Conservation (phyloP, 1,140 invertebrate genomes). For the Heliconius himera region DNA sequence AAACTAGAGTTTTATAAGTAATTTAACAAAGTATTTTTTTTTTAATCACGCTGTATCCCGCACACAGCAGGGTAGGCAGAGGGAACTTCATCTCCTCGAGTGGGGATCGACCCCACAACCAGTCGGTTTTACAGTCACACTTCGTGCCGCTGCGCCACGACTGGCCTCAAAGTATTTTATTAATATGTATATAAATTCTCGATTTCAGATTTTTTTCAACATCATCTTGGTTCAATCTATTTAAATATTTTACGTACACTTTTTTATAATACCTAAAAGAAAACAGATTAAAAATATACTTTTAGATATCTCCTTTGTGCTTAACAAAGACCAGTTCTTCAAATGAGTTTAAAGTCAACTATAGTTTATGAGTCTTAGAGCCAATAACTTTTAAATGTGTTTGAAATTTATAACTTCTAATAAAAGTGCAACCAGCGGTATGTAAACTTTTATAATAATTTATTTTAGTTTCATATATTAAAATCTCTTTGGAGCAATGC, state of each 20-base stretch:
- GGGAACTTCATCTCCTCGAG: too few species aligned
- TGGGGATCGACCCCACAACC: too few species aligned
- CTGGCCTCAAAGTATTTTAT: too few species aligned
- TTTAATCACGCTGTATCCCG: too few species aligned
- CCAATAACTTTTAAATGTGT: slow-evolving; percentile 25
- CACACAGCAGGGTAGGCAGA: too few species aligned
- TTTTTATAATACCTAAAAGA: not conserved
- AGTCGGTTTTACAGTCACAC: too few species aligned
- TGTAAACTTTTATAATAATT: slow-evolving; percentile 21
- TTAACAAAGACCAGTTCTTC: slow-evolving; percentile 1
- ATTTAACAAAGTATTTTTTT: too few species aligned
- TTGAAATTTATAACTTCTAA: slow-evolving; percentile 23
- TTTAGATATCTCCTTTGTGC: not conserved
- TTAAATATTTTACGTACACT: too few species aligned
- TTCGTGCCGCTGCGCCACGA: too few species aligned
- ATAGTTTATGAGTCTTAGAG: slow-evolving; percentile 21
- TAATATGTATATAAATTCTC: not conserved
- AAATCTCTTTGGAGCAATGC: not conserved
- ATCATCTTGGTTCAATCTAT: too few species aligned
- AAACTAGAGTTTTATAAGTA: not conserved
- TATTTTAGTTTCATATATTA: not conserved
- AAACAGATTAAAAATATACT: not conserved
- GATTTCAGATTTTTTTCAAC: not conserved
- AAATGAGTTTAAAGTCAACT: slow-evolving; percentile 10
- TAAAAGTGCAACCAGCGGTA: slow-evolving; percentile 23